phyloP scores from a whole-genome alignment of 2,888 invertebrate genomes.

The Melieria crassipennis region DNA sequence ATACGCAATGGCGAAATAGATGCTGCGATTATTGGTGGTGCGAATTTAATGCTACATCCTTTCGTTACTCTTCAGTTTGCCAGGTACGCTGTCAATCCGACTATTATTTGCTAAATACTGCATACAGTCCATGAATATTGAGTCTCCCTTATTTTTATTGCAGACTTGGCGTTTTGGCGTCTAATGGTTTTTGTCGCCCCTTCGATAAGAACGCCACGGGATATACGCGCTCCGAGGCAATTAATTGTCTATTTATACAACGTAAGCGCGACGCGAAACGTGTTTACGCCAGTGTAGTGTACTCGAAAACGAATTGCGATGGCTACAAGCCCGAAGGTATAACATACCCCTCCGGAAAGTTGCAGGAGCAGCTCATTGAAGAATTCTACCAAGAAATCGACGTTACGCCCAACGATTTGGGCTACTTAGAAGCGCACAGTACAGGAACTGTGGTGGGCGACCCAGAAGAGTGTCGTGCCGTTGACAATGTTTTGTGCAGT shows the following conservation, averaged over 20 bases:
- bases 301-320: conserved; percentile 84
- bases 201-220: conserved; percentile 88
- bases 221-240: conserved; percentile 84
- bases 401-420: conserved; percentile 75
- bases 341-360: conserved; percentile 74
- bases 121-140: background rate
- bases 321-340: conserved; percentile 79
- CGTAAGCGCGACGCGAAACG: conserved; percentile 74
- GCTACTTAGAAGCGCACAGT: conserved; percentile 87
- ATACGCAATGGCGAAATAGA: conserved; percentile 86
- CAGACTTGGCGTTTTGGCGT: conserved; percentile 80
- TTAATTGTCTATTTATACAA: conserved; percentile 78
- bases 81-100: conserved; percentile 63
- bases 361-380: conserved; percentile 71
- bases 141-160: conserved; percentile 14
- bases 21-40: conserved; percentile 88
- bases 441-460: conserved; percentile 88
- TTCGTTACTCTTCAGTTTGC: conserved; percentile 88
- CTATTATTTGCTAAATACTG: background rate
- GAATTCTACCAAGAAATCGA: conserved; percentile 77
- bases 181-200: conserved; percentile 87
- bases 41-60: conserved; percentile 87
- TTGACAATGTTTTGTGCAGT: conserved; percentile 81
- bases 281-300: conserved; percentile 76
- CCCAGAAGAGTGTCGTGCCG: conserved; percentile 86